Percentiles rank a stretch among this genome's conserved stretches.
Evolutionary conservation across 2,113 vertebrate species (phyloP).

Genomic region (Ictalurus punctatus): DNA sequence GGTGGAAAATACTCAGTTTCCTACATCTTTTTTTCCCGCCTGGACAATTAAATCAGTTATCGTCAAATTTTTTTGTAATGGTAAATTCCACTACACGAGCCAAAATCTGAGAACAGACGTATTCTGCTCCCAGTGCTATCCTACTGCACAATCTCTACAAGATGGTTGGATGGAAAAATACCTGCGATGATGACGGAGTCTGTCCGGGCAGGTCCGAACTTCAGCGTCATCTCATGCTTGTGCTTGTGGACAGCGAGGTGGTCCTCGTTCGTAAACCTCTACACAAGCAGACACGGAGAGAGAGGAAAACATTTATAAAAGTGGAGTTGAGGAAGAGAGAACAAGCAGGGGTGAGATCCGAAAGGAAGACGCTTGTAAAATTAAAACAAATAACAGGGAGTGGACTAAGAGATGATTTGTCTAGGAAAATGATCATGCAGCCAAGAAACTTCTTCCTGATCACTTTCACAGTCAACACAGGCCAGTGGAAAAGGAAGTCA

Average conservation of each 20-base stretch:
- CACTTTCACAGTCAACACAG: slow-evolving; percentile 57
- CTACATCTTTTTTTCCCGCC: background rate
- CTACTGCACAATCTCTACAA: background rate
- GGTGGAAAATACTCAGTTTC: background rate
- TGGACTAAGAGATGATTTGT: slow-evolving; percentile 37
- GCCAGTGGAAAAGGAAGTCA: slow-evolving; percentile 37
- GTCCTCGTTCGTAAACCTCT: slow-evolving; percentile 99
- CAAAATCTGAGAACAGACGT: background rate
- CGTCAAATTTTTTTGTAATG: background rate
- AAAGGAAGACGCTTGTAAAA: slow-evolving; percentile 24
- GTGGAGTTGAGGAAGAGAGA: background rate
- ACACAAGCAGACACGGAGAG: slow-evolving; percentile 48
- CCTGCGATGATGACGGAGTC: slow-evolving; percentile 98
- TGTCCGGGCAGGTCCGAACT: slow-evolving; percentile 92
- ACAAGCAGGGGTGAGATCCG: background rate
- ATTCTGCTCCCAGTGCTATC: background rate
- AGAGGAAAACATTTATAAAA: too few relatives aligned
- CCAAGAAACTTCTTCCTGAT: slow-evolving; percentile 52
- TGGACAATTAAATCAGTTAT: background rate
- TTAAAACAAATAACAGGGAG: slow-evolving; percentile 40
- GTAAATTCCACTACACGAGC: background rate
- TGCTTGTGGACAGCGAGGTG: slow-evolving; percentile 98
- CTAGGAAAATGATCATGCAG: slow-evolving; percentile 19
- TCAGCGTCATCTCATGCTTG: slow-evolving; percentile 98
- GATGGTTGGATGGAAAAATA: slow-evolving; percentile 56